phyloP scores from a whole-genome alignment of 2,113 vertebrate genomes.

The Scytalopus superciliaris region DNA sequence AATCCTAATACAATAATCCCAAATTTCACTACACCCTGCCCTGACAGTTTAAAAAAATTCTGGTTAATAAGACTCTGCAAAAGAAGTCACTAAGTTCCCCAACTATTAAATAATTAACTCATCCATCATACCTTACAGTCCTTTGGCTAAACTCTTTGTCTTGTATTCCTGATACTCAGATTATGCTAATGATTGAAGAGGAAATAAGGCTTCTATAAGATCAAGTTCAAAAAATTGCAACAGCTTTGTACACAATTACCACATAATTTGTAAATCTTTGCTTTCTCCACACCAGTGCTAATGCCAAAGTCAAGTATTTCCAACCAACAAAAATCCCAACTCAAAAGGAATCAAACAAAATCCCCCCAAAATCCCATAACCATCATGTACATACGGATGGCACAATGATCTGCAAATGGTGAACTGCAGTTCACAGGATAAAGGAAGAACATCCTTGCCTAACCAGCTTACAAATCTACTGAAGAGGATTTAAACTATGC shows the following conservation, averaged over 20 bases:
- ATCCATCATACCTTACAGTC: background rate
- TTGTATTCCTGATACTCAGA: background rate
- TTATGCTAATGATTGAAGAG: background rate
- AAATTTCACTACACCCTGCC: background rate
- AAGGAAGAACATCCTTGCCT: background rate
- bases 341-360: background rate
- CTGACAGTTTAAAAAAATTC: background rate
- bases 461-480: background rate
- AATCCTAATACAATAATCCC: background rate
- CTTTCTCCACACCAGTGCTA: background rate
- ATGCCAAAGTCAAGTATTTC: background rate
- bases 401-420: background rate
- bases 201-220: background rate
- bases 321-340: background rate
- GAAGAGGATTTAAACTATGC: background rate
- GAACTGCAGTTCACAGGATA: background rate
- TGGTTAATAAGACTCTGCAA: background rate
- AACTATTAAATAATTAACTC: background rate
- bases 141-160: background rate
- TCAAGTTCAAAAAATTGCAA: background rate
- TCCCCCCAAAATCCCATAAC: rapidly evolving
- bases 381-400: background rate
- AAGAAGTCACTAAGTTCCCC: background rate
- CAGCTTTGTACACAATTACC: background rate
- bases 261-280: background rate